phyloP scores from a whole-genome alignment of 2,797 vertebrate species.

The Microcaecilia unicolor region DNA sequence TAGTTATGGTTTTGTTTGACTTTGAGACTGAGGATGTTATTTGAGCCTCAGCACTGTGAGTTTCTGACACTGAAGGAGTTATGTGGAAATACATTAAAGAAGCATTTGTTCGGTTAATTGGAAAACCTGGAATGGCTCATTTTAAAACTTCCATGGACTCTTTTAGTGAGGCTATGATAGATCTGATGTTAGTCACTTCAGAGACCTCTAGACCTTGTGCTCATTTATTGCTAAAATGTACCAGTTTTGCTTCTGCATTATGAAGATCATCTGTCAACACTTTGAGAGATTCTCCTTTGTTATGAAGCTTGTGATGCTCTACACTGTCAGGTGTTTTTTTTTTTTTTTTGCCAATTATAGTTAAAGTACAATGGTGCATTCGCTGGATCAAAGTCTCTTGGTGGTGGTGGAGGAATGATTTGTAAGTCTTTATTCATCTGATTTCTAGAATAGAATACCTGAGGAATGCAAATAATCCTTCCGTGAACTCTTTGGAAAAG shows the following conservation, averaged over 20 bases:
- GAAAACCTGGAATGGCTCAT: too few species aligned
- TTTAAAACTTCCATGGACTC: too few species aligned
- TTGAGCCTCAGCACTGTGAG: too few species aligned
- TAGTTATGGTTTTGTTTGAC: too few species aligned
- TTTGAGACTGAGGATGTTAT: too few species aligned
- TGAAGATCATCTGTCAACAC: conserved; percentile 98
- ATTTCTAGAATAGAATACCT: conserved; percentile 90
- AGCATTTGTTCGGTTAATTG: too few species aligned
- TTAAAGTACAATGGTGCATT: conserved; percentile 98
- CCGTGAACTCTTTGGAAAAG: conserved; percentile 76
- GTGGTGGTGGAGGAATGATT: conserved; percentile 95
- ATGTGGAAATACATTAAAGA: too few species aligned
- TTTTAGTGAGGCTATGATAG: conserved; percentile 72
- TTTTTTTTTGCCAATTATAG: conserved; percentile 92
- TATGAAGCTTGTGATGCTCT: conserved; percentile 89
- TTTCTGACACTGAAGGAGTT: too few species aligned
- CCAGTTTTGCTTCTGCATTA: conserved; percentile 87
- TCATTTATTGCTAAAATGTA: conserved; percentile 90
- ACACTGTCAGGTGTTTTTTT: conserved; percentile 87
- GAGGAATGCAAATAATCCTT: conserved; percentile 98
- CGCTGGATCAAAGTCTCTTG: conserved; percentile 95
- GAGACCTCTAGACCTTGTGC: conserved; percentile 87
- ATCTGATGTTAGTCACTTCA: conserved; percentile 93
- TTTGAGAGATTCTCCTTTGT: conserved; percentile 94
- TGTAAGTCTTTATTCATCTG: conserved; percentile 98